Evolutionary conservation across 2,797 vertebrate species (phyloP).

Genomic region (Xerus rutilus): DNA sequence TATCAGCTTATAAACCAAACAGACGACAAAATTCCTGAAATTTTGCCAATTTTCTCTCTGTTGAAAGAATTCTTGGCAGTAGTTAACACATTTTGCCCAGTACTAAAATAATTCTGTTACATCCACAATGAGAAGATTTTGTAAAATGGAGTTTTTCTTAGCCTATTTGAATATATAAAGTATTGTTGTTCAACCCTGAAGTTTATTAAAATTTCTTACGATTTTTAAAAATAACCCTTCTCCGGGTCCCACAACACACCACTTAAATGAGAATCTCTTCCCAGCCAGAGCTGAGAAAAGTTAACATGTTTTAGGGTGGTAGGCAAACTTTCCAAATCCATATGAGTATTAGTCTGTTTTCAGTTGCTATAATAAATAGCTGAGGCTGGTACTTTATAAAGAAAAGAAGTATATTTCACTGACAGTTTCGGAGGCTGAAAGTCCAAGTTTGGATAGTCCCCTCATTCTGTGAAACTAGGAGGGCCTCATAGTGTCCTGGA

Average conservation of each 20-base stretch:
- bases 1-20: background rate
- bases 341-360: background rate
- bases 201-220: background rate
- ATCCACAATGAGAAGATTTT: background rate
- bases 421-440: too few relatives aligned
- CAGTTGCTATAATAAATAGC: background rate
- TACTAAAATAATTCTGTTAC: background rate
- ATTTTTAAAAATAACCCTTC: background rate
- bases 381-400: background rate
- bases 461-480: too few relatives aligned
- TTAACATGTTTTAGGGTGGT: background rate
- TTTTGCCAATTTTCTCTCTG: background rate
- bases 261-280: background rate
- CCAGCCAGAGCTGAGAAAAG: background rate
- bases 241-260: too few relatives aligned
- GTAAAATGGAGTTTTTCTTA: conserved; percentile 8
- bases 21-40: background rate
- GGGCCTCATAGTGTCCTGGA: background rate
- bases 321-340: background rate
- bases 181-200: background rate
- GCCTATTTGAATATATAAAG: background rate
- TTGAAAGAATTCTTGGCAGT: conserved; percentile 4
- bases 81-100: conserved; percentile 13
- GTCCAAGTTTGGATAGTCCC: too few relatives aligned
- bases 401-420: background rate